phyloP scores from a whole-genome alignment of 2,888 invertebrate genomes.

The Patella depressa region DNA sequence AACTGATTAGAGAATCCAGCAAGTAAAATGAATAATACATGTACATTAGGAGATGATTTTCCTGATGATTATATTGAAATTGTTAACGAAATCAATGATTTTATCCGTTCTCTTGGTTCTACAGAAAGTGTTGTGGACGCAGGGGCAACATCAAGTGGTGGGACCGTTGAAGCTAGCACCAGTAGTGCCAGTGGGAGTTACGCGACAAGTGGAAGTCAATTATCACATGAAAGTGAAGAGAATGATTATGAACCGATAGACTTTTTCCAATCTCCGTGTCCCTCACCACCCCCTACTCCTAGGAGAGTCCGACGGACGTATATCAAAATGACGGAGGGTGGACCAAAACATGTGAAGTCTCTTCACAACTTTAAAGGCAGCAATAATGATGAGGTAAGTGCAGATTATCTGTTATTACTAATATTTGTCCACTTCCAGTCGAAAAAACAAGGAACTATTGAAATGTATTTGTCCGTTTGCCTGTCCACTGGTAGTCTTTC shows the following conservation, averaged over 20 bases:
- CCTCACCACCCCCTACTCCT: constrained; percentile 34
- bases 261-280: constrained; percentile 28
- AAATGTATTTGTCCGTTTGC: too few species aligned
- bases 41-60: constrained; percentile 35
- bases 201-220: constrained; percentile 24
- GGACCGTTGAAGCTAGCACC: constrained; percentile 20
- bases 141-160: constrained; percentile 3
- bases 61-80: constrained; percentile 61
- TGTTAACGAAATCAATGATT: constrained; percentile 63
- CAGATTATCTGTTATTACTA: neutral
- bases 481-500: too few species aligned
- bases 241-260: constrained; percentile 50
- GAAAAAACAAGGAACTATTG: too few species aligned
- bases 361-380: constrained; percentile 94
- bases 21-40: neutral
- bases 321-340: constrained; percentile 52
- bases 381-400: constrained; percentile 93
- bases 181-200: constrained; percentile 22
- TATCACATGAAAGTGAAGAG: constrained; percentile 34
- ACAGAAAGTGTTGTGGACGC: constrained; percentile 11
- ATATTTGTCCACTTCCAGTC: too few species aligned
- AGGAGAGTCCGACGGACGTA: constrained; percentile 45
- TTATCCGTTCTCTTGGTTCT: constrained; percentile 56
- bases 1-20: neutral
- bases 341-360: constrained; percentile 80